Conservation (phyloP, 1,140 invertebrate genomes). For the Gonatopus flavifemur region DNA sequence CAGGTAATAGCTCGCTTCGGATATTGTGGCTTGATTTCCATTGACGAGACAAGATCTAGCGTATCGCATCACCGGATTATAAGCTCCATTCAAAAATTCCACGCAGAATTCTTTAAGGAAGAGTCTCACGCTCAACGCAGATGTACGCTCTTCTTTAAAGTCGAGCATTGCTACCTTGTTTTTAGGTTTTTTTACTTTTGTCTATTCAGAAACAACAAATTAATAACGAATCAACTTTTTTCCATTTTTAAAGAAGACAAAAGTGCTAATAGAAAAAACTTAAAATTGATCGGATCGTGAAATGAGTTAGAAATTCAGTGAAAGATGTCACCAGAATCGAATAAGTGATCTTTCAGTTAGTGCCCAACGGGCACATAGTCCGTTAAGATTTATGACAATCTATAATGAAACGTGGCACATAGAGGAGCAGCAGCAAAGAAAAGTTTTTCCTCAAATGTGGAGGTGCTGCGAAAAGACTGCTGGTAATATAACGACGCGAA, state of each 20-base stretch:
- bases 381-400: constrained; percentile 23
- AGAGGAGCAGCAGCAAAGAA: constrained; percentile 10
- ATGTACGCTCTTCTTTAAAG: constrained; percentile 64
- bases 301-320: constrained; percentile 7
- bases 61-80: constrained; percentile 87
- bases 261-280: no score
- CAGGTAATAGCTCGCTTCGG: constrained; percentile 92
- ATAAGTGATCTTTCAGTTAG: constrained; percentile 14
- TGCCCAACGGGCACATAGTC: constrained; percentile 13
- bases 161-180: constrained; percentile 66
- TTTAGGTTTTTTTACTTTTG: constrained; percentile 66
- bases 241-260: background rate
- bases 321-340: background rate
- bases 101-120: constrained; percentile 93
- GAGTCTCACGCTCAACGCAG: constrained; percentile 78
- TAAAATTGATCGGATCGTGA: background rate
- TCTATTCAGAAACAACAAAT: constrained; percentile 53
- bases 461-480: constrained; percentile 9
- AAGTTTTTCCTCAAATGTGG: constrained; percentile 14
- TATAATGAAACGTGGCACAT: constrained; percentile 26
- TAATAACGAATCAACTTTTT: background rate
- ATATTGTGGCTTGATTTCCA: constrained; percentile 47
- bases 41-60: constrained; percentile 62
- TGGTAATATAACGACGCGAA: constrained; percentile 24
- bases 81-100: constrained; percentile 87